Evolutionary conservation across 2,113 vertebrate species (phyloP).

Genomic region (Cromileptes altivelis): DNA sequence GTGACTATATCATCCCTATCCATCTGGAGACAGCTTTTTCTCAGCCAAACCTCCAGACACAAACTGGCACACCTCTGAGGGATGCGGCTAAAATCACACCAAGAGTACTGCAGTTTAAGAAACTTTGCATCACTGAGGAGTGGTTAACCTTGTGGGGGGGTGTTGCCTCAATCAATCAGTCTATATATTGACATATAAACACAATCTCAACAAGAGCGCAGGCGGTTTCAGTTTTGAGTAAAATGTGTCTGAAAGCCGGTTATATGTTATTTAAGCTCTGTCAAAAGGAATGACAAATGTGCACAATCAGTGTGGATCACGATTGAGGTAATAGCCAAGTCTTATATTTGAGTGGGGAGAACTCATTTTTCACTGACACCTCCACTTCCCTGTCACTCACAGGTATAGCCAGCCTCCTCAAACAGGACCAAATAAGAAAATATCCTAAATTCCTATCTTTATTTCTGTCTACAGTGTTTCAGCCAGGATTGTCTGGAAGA

Average conservation of each 20-base stretch:
- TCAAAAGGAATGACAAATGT: slow-evolving; percentile 67
- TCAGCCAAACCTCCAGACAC: slow-evolving; percentile 65
- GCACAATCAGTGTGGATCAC: slow-evolving; percentile 58
- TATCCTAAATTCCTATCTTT: slow-evolving; percentile 8
- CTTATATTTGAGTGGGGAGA: slow-evolving; percentile 60
- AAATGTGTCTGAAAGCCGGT: slow-evolving; percentile 53
- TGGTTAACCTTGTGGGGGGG: slow-evolving; percentile 39
- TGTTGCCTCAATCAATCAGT: slow-evolving; percentile 68
- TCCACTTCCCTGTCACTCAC: slow-evolving; percentile 55
- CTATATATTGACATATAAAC: slow-evolving; percentile 41
- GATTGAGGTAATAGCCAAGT: slow-evolving; percentile 55
- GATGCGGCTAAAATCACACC: slow-evolving; percentile 33
- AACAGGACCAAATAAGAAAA: slow-evolving; percentile 43
- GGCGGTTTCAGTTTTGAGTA: slow-evolving; percentile 27
- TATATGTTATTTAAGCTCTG: slow-evolving; percentile 64
- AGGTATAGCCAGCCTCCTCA: slow-evolving; percentile 30
- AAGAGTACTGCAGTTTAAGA: slow-evolving; percentile 32
- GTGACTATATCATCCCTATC: slow-evolving; percentile 72
- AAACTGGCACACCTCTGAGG: slow-evolving; percentile 52
- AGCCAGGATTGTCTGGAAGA: background rate
- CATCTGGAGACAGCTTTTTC: slow-evolving; percentile 69
- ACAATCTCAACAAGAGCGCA: slow-evolving; percentile 26
- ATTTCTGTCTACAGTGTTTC: background rate
- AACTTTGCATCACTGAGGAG: slow-evolving; percentile 43
- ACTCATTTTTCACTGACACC: slow-evolving; percentile 70